A percentile compares a stretch with the other conserved stretches of the same genome.
phyloP scores from a whole-genome alignment of 2,888 invertebrate species.

The Pseudanteris insignis region DNA sequence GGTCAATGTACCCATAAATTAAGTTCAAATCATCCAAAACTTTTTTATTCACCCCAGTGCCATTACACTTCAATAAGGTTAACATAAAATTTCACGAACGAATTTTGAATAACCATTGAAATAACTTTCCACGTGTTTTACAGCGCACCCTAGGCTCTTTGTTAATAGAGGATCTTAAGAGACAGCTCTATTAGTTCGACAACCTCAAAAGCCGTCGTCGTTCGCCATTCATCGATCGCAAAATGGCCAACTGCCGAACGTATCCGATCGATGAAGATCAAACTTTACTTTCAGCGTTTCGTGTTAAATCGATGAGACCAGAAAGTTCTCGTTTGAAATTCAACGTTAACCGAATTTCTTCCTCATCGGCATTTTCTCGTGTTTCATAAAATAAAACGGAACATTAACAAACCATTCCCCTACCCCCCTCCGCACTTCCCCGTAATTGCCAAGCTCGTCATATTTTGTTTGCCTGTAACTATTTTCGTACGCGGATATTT shows the following conservation, averaged over 20 bases:
- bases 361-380: background rate
- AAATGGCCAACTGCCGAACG: constrained; percentile 20
- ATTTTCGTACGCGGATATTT: too few relatives aligned
- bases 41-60: too few relatives aligned
- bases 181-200: too few relatives aligned
- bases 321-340: constrained; percentile 17
- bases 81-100: too few relatives aligned
- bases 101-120: too few relatives aligned
- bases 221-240: constrained; percentile 16
- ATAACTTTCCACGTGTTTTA: background rate
- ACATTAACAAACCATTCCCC: background rate
- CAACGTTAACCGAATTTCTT: constrained; percentile 8
- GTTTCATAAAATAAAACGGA: too few relatives aligned
- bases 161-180: too few relatives aligned
- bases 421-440: background rate
- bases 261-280: constrained; percentile 25
- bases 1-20: too few relatives aligned
- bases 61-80: too few relatives aligned
- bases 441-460: background rate
- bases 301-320: constrained; percentile 26
- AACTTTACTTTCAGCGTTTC: constrained; percentile 21
- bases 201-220: too few relatives aligned
- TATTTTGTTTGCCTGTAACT: too few relatives aligned
- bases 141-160: background rate
- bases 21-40: too few relatives aligned